A percentile compares a stretch with the other conserved stretches of the same genome.
These are phyloP conservation scores for Phrynocephalus versicolor DNA, from an alignment of 2,113 vertebrate genomes.

Conservation along the genomic window DNA sequence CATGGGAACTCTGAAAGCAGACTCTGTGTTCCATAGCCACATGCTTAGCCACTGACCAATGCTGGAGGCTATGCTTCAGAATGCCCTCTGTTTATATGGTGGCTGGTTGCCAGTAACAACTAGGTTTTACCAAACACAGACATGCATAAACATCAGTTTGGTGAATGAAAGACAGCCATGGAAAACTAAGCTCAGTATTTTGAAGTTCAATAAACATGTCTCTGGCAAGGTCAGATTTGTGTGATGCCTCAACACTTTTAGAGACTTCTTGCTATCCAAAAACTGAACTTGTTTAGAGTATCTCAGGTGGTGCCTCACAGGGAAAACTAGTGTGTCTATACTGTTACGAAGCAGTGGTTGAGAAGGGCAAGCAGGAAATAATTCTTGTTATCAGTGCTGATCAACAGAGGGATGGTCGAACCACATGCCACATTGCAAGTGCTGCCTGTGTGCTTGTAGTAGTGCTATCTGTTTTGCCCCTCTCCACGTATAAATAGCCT, in stretches of 20 bases:
- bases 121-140: conserved; percentile 23
- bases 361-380: neutral
- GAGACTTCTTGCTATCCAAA: neutral
- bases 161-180: conserved; percentile 8
- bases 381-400: neutral
- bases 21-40: conserved; percentile 16
- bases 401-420: neutral
- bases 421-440: neutral
- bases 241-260: neutral
- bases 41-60: neutral
- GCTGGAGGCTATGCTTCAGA: conserved; percentile 23
- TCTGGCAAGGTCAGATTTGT: neutral
- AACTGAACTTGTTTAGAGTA: neutral
- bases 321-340: neutral
- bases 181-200: conserved; percentile 18
- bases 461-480: neutral
- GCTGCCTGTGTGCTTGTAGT: neutral
- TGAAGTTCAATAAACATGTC: conserved; percentile 14
- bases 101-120: neutral
- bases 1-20: conserved; percentile 44
- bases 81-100: accelerated
- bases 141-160: neutral
- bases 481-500: neutral
- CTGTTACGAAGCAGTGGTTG: neutral
- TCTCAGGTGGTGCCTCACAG: neutral